Conservation (phyloP, 2,888 invertebrate species). For the Diarsia mendica region DNA sequence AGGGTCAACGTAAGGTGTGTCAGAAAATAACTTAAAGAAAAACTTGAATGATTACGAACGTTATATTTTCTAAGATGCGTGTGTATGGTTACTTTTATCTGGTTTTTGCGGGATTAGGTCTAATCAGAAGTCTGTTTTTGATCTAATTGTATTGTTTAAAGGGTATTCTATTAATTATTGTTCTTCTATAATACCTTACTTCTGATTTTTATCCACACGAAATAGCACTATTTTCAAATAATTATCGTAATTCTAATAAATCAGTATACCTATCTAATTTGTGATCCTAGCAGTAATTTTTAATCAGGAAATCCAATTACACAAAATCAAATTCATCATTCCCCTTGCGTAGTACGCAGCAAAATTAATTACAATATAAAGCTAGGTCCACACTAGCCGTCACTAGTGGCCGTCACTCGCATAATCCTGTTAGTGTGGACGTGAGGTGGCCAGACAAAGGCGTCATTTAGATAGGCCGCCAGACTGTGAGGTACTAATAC, state of each 20-base stretch:
- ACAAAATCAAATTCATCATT: constrained; percentile 32
- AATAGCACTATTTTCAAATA: not conserved
- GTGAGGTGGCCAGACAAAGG: constrained; percentile 54
- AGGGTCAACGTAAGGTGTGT: constrained; percentile 1
- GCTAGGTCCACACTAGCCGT: constrained; percentile 50
- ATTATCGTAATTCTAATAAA: not conserved
- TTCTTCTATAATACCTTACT: not conserved
- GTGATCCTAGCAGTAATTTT: not conserved
- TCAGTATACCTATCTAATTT: not conserved
- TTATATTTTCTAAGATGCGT: too few species aligned
- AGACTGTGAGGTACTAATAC: constrained; percentile 36
- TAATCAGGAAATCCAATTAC: constrained; percentile 17
- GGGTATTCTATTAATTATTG: not conserved
- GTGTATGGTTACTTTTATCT: too few species aligned
- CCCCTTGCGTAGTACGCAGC: constrained; percentile 21
- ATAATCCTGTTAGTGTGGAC: constrained; percentile 67
- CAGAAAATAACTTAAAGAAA: not conserved
- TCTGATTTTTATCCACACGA: not conserved
- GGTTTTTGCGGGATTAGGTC: not conserved
- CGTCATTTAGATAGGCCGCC: constrained; percentile 50
- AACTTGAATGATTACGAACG: not conserved
- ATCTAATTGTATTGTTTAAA: too few species aligned
- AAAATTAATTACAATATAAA: constrained; percentile 60
- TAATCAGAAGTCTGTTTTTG: not conserved
- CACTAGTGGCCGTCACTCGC: constrained; percentile 49